Base-by-base conservation (phyloP, 2,797 vertebrate genomes). In the Kryptopterus vitreolus region DNA sequence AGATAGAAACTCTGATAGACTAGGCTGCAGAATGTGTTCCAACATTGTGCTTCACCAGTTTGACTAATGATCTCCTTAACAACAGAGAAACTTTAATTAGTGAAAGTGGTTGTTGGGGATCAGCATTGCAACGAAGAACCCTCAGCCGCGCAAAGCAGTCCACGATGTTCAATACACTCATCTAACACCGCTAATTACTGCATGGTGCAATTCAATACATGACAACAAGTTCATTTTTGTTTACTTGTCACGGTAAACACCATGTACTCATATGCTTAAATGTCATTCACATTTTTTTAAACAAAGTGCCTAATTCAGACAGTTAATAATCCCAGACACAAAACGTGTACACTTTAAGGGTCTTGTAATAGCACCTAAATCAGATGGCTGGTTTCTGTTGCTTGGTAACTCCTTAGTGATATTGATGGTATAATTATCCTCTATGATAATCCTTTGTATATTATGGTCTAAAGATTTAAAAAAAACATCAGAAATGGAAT, bases 301-400 rank as follows among this genome's bases (percentile, higher is more conserved):
- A 62, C 71, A 26, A 31, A 18, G 43, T 63, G 58, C 33, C 50
- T 81, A 43, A 58, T 68, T 82, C 48, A 57, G 26, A 15, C 43
- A 52, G 22, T 52, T 76, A 59, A 35, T 22, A 53, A 26, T 69
- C n/a, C 26, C 57, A 57, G 26, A 71, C 26, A 70, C 8, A 69
- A 57, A 68, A 50, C 18, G 18, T 50, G 53, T 35, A 50, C 46
- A 65, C 38, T 79, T 68, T 68, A 43, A 57, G 52, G 16, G 63
- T 71, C 24, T 61, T 79, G 26, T 72, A 65, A 48, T 43, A 72
- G 18, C 69, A 31, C 13, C 59, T 8, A 48, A 46, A 50, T 76
- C 48, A 62, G 26, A 57, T 48, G 58, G n/a, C 18, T 76, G 52
- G 24, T 71, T 77, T 57, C 80, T 66, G 80, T 82, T 82, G 75